Evolutionary conservation across 2,888 invertebrate species (phyloP).

Genomic region (Pyrrhia umbra): DNA sequence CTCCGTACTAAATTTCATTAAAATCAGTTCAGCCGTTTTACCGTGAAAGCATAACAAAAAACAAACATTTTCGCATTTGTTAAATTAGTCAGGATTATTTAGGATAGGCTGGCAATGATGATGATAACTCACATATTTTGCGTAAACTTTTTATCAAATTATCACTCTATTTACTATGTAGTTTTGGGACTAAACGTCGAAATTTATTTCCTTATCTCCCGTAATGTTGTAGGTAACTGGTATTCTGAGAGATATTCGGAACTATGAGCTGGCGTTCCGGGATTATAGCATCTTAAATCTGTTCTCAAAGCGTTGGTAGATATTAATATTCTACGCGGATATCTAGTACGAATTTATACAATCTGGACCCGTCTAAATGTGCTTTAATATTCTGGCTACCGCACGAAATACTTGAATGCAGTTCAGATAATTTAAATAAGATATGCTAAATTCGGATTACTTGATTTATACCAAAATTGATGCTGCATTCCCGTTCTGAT

Average conservation of each 20-base stretch:
- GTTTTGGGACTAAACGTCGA: not conserved
- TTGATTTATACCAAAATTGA: not conserved
- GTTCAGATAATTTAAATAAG: conserved; percentile 35
- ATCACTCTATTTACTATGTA: conserved; percentile 1
- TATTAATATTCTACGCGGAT: conserved; percentile 43
- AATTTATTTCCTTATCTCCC: not conserved
- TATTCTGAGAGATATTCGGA: not conserved
- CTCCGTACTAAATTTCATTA: no score
- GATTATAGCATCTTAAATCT: conserved; percentile 17
- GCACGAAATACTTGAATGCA: conserved; percentile 32
- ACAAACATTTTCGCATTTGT: no score
- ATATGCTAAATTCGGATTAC: conserved; percentile 13
- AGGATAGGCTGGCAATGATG: no score
- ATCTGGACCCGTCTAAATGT: conserved; percentile 29
- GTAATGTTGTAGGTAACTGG: not conserved
- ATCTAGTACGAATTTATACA: conserved; percentile 33
- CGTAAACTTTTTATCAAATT: no score
- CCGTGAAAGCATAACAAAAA: no score
- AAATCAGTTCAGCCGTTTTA: no score
- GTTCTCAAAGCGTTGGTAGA: conserved; percentile 19
- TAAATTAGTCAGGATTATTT: no score
- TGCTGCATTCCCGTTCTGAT: no score
- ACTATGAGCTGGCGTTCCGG: not conserved
- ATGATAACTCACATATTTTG: no score
- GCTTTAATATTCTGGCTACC: conserved; percentile 39